A percentile compares a stretch with the other conserved stretches of the same genome.
Evolutionary conservation across 2,888 invertebrate genomes (phyloP).

Genomic region (Cybosia mesomella): DNA sequence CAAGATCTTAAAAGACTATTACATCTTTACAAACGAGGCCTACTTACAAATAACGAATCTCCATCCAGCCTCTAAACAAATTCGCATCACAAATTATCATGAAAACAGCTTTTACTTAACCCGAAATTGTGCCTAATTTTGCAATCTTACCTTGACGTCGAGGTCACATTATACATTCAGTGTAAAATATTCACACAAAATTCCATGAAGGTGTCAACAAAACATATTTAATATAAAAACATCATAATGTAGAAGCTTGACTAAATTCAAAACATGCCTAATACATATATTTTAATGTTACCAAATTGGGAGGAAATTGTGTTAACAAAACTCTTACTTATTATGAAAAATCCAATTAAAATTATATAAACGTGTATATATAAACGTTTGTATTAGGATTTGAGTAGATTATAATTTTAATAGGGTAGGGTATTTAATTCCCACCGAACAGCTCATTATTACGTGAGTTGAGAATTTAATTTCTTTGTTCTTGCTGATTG

Average conservation of each 20-base stretch:
- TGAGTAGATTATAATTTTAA: slow-evolving; percentile 33
- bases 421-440: slow-evolving; percentile 24
- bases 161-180: slow-evolving; percentile 43
- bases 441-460: slow-evolving; percentile 27
- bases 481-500: slow-evolving; percentile 44
- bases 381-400: slow-evolving; percentile 20
- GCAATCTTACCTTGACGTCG: slow-evolving; percentile 45
- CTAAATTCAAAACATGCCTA: background rate
- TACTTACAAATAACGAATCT: slow-evolving; percentile 22
- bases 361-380: no score
- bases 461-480: slow-evolving; percentile 32
- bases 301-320: slow-evolving; percentile 24
- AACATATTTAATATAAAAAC: slow-evolving; percentile 15
- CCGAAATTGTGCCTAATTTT: slow-evolving; percentile 42
- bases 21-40: slow-evolving; percentile 23
- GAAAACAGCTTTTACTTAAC: slow-evolving; percentile 42
- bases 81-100: slow-evolving; percentile 38
- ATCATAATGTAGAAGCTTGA: slow-evolving; percentile 11
- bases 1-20: slow-evolving; percentile 1
- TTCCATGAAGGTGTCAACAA: slow-evolving; percentile 25
- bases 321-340: slow-evolving; percentile 22
- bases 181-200: slow-evolving; percentile 42
- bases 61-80: slow-evolving; percentile 34
- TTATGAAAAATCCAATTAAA: slow-evolving; percentile 21
- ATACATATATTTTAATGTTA: background rate